Evolutionary conservation across 2,113 vertebrate species (phyloP).

Genomic region (Catharus bicknelli): DNA sequence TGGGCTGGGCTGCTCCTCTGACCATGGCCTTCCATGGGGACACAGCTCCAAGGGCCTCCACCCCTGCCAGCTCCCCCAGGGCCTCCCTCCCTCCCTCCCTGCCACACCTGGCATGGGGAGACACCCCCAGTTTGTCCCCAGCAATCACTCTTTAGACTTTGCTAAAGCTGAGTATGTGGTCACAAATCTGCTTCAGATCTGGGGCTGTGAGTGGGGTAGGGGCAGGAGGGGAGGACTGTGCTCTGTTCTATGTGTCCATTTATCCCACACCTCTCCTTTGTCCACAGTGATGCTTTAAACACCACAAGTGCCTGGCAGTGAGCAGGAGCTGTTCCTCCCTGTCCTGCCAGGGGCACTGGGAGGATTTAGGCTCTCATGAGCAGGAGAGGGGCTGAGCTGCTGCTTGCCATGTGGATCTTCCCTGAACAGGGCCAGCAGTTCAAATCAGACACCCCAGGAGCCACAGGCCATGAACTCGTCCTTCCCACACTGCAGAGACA

Average conservation of each 20-base stretch:
- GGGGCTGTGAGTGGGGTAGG: fast-evolving
- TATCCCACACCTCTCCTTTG: not conserved
- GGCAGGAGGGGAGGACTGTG: not conserved
- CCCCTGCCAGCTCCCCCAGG: not conserved
- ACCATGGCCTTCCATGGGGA: fast-evolving
- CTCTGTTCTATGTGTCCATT: not conserved
- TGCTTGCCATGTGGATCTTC: not conserved
- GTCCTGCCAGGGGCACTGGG: fast-evolving
- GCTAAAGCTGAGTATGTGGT: not conserved
- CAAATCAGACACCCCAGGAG: fast-evolving
- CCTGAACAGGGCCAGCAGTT: not conserved
- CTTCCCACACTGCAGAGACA: fast-evolving
- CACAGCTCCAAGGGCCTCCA: fast-evolving
- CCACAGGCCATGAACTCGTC: fast-evolving
- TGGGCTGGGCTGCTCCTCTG: not conserved
- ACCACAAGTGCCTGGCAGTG: fast-evolving
- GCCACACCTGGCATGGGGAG: fast-evolving
- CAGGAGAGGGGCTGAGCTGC: not conserved
- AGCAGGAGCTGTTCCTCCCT: not conserved
- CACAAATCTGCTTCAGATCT: fast-evolving
- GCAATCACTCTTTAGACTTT: fast-evolving
- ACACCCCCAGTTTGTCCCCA: not conserved
- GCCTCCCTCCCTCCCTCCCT: not conserved
- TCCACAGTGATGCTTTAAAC: fast-evolving
- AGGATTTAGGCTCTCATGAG: fast-evolving